Base-by-base conservation (phyloP, 2,888 invertebrate genomes). In the Apodemia hepburni region DNA sequence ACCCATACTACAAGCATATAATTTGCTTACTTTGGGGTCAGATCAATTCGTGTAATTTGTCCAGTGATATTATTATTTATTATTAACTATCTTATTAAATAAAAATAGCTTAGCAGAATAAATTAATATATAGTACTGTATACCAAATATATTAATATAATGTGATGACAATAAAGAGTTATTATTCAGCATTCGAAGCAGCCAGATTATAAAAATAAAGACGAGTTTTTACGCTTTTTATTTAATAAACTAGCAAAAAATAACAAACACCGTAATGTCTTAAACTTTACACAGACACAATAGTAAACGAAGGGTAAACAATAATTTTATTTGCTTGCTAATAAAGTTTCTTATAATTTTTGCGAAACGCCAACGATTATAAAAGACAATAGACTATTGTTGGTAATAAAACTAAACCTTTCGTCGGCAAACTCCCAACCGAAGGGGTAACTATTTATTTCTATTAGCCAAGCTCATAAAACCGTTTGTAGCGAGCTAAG, bases 321-420 rank as follows among this genome's bases (percentile, higher is more conserved):
- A 51, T 22, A 27, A 49, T 49, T 51, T 22, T 51, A 51, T 51
- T 22, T 51, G 51, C 51, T 22, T 51, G 51, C 51, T 12, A 51
- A 51, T 51, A 51, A 51, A 51, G 51, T 22, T 12, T 38, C 3
- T 38, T 38, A 12, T 22, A 18, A 51, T 82, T 82, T 85, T 81
- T 77, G 68, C 71, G 73, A 78, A 81, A 83, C 81, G 82, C 79
- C 81, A 73, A 78, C 87, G 84, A 85, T 88, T 86, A 87, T 84
- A 85, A 85, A 81, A 87, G 85, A 82, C 84, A 38, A 38, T 12
- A 12, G 38, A 38, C 3, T 42, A 15, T 15, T 42, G 77, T 75
- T 77, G 77, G 78, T 79, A 80, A 87, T 88, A 90, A 90, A 89
- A 85, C 77, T 88, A 87, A 90, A 86, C 88, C 87, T 85, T 85